Conservation (phyloP, 1,140 invertebrate genomes). For the Bradysia coprophila region DNA sequence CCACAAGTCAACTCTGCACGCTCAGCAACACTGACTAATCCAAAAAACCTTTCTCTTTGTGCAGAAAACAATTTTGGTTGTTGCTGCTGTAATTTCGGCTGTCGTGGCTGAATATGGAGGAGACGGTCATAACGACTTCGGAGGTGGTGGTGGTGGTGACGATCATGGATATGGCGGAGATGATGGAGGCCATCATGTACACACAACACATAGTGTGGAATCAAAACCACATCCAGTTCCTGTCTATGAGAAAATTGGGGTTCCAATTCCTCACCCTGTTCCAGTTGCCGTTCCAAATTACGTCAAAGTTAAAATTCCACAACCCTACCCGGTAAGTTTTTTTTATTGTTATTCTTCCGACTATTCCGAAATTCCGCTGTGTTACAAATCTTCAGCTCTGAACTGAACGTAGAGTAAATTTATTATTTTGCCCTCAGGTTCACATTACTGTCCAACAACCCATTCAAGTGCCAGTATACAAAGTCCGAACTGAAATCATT, state of each 20-base stretch:
- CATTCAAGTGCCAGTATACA: slow-evolving; percentile 52
- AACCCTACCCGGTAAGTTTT: slow-evolving; percentile 53
- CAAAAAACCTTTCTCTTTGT: too few species aligned
- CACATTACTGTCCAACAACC: slow-evolving; percentile 50
- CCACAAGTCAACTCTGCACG: too few species aligned
- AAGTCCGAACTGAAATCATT: slow-evolving; percentile 39
- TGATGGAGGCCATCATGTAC: slow-evolving; percentile 18
- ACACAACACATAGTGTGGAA: slow-evolving; percentile 36
- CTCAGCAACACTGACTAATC: too few species aligned
- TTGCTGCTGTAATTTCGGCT: neutral
- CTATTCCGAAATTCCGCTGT: neutral
- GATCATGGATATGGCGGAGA: slow-evolving; percentile 7
- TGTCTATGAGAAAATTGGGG: slow-evolving; percentile 53
- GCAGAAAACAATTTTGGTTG: neutral
- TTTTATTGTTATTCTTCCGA: neutral
- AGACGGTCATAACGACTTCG: neutral
- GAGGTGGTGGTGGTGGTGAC: slow-evolving; percentile 5
- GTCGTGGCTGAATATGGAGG: neutral
- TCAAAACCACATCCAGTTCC: slow-evolving; percentile 49
- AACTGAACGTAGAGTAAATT: too few species aligned
- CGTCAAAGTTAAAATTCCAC: slow-evolving; percentile 51
- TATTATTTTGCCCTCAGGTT: too few species aligned
- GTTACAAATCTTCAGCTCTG: too few species aligned
- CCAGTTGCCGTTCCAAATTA: slow-evolving; percentile 53
- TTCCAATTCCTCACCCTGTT: slow-evolving; percentile 53